Conservation (phyloP, 2,888 invertebrate genomes). For the Archaeoteleia sp. region DNA sequence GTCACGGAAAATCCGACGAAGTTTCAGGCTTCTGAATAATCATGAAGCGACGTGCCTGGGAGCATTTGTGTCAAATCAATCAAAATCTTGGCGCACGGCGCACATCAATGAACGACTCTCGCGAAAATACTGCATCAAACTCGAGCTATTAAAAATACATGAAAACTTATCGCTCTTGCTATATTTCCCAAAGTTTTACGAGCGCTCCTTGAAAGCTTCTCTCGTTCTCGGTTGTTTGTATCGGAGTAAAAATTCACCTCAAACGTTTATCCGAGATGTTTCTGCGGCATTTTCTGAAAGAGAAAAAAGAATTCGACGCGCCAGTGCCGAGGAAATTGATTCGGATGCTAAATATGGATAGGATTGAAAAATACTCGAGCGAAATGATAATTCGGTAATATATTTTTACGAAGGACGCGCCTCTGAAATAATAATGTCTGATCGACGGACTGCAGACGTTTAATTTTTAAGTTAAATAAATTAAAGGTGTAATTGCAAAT, state of each 20-base stretch:
- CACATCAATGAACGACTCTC: conserved; percentile 16
- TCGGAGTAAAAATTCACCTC: conserved; percentile 1
- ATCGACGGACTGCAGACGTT: too few relatives aligned
- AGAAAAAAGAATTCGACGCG: too few relatives aligned
- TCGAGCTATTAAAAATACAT: conserved; percentile 13
- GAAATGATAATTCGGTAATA: neutral
- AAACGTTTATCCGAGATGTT: conserved; percentile 2
- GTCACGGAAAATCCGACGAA: neutral
- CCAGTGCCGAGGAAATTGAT: too few relatives aligned
- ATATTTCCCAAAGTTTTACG: conserved; percentile 3
- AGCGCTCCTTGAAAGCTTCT: conserved; percentile 2
- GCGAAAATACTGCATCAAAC: neutral
- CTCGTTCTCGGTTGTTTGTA: neutral
- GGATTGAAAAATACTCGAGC: too few relatives aligned
- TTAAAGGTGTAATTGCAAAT: neutral
- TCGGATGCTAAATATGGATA: too few relatives aligned
- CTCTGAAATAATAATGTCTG: too few relatives aligned
- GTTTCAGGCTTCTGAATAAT: conserved; percentile 12
- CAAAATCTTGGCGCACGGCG: conserved; percentile 5
- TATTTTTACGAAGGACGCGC: too few relatives aligned
- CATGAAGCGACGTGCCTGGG: conserved; percentile 16
- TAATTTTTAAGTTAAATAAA: too few relatives aligned
- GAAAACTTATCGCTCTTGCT: conserved; percentile 3
- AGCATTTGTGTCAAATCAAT: conserved; percentile 23
- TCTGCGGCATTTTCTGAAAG: neutral